A percentile compares a stretch with the other conserved stretches of the same genome.
phyloP scores from a whole-genome alignment of 35 echinoderm and acorn worm genomes.

The Acanthaster planci region DNA sequence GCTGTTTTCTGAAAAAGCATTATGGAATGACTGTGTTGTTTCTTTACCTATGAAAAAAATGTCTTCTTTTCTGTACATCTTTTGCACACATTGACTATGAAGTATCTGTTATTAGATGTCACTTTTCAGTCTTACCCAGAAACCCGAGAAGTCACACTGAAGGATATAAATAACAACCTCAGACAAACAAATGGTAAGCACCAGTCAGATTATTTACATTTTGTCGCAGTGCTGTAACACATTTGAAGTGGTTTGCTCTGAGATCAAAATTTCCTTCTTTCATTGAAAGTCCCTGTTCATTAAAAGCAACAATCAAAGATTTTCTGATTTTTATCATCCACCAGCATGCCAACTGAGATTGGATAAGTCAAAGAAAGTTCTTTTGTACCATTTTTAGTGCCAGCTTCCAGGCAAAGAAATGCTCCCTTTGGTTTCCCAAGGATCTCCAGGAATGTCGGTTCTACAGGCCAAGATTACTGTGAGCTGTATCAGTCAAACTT shows the following conservation, averaged over 20 bases:
- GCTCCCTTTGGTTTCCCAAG: slow-evolving; percentile 1
- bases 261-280: not conserved
- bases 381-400: not conserved
- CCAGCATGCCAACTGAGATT: too few relatives aligned
- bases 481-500: not conserved
- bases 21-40: too few relatives aligned
- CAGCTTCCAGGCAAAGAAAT: not conserved
- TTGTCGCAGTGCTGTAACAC: not conserved
- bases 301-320: not conserved
- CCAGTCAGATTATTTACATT: not conserved
- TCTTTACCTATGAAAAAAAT: too few relatives aligned
- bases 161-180: not conserved
- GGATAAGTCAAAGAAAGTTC: not conserved
- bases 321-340: too few relatives aligned
- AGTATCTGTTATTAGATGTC: not conserved
- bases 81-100: too few relatives aligned
- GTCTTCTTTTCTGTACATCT: too few relatives aligned
- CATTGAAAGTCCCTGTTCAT: not conserved
- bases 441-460: not conserved
- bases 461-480: slow-evolving; percentile 4
- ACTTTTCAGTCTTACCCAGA: not conserved
- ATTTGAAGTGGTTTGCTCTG: not conserved
- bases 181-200: not conserved
- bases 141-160: not conserved
- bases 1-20: too few relatives aligned